Percentiles rank a stretch among this genome's conserved stretches.
Evolutionary conservation across 2,888 invertebrate genomes (phyloP).

Genomic region (Nephrotoma appendiculata): DNA sequence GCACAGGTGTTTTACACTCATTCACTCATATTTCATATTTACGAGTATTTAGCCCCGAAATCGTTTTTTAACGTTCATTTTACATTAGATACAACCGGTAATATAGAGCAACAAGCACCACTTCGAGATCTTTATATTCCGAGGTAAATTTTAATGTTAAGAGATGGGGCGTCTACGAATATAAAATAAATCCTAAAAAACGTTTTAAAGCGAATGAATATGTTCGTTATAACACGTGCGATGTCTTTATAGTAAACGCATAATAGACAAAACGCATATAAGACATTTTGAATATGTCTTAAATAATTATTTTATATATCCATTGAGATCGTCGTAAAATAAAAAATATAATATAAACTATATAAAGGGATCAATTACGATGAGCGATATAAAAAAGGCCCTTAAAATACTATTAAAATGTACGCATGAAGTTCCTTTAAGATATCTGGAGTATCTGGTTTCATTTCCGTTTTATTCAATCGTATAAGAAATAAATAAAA

Average conservation of each 20-base stretch:
- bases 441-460: constrained; percentile 12
- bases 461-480: constrained; percentile 13
- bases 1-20: neutral
- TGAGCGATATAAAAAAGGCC: neutral
- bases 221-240: neutral
- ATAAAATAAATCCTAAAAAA: neutral
- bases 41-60: neutral
- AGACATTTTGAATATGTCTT: neutral
- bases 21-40: neutral
- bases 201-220: neutral
- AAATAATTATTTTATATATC: neutral
- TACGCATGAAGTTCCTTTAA: neutral
- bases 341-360: too few species aligned
- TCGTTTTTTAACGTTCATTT: neutral
- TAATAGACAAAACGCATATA: neutral
- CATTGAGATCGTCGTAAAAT: neutral
- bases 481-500: neutral
- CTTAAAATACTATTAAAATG: neutral
- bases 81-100: neutral
- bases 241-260: neutral
- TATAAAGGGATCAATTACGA: neutral
- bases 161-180: neutral
- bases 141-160: too few species aligned
- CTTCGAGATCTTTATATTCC: neutral
- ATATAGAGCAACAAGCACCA: neutral